Conservation (phyloP, 2,113 vertebrate species). For the Muntiacus muntjak region DNA sequence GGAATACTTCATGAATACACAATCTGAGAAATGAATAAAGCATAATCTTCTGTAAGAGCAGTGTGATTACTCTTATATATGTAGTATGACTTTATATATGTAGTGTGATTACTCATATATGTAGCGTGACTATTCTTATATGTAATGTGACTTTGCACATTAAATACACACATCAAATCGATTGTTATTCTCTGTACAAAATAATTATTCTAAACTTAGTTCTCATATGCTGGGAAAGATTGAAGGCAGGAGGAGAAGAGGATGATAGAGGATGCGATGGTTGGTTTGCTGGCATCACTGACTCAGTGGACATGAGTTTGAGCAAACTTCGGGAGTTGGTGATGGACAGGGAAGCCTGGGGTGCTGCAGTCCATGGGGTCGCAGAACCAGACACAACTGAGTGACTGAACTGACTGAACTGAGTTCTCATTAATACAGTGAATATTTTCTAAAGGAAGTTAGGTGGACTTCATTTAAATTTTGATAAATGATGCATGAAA, state of each 20-base stretch:
- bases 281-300: neutral
- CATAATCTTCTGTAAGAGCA: neutral
- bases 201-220: neutral
- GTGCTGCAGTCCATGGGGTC: neutral
- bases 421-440: neutral
- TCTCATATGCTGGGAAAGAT: neutral
- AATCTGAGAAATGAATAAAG: neutral
- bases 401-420: neutral
- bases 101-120: neutral
- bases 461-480: neutral
- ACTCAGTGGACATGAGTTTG: neutral
- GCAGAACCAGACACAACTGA: neutral
- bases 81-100: neutral
- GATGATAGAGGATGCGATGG: neutral
- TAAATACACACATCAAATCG: neutral
- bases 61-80: neutral
- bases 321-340: neutral
- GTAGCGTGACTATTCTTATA: neutral
- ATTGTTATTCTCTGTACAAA: neutral
- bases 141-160: neutral
- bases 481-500: conserved; percentile 30
- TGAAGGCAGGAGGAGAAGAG: neutral
- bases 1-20: neutral
- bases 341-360: neutral
- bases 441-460: conserved; percentile 22